Base-by-base conservation (phyloP, 2,113 vertebrate genomes). In the Martes martes region DNA sequence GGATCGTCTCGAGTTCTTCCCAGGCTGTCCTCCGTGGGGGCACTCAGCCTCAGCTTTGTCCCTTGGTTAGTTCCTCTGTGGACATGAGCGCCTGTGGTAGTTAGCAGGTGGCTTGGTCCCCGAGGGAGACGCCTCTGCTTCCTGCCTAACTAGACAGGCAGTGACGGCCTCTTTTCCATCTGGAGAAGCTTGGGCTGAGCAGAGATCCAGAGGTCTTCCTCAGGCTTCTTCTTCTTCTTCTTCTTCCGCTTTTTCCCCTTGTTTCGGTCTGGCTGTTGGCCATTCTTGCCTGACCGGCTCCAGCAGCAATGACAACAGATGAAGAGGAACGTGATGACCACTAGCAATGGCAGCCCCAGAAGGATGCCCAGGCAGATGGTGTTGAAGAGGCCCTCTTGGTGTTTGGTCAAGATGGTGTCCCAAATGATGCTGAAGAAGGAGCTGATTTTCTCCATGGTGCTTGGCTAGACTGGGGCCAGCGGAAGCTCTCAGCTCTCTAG, bases 151-250 rank as follows among this genome's bases (percentile, higher is more conserved):
- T 99, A 99, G 95, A 99, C 97, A 15, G 98, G 98, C 91, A 99
- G 96, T 0, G 99, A 99, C 0, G 99, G 98, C 71, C 98, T 98
- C 97, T 99, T 99, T 97, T 99, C 99, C 61, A 99, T 98, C 76
- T 99, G 99, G 89, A 99, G 98, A 3, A 99, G 98, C 91, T 99
- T 99, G 9, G 99, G 98, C 98, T 99, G 99, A 39, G 99, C 99
- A 0, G 99, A 99, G 97, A 99, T 99, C 99, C 99, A 99, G 83
- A 99, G 98, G 97, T 99, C 99, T 16, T 99, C 99, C 2, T 99
- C 98, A 36, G 98, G 99, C 39, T 94, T 80, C 88, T 93, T 97
- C 42, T 96, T 98, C 21, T 96, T 98, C 21, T 98, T 98, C 21
- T 98, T 99, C 97, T 98, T 99, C 82, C 98, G 99, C 95, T 99